Percentiles rank a stretch among this genome's conserved stretches.
Evolutionary conservation across 2,888 invertebrate genomes (phyloP).

Genomic region (Apomyelois bistriatella): DNA sequence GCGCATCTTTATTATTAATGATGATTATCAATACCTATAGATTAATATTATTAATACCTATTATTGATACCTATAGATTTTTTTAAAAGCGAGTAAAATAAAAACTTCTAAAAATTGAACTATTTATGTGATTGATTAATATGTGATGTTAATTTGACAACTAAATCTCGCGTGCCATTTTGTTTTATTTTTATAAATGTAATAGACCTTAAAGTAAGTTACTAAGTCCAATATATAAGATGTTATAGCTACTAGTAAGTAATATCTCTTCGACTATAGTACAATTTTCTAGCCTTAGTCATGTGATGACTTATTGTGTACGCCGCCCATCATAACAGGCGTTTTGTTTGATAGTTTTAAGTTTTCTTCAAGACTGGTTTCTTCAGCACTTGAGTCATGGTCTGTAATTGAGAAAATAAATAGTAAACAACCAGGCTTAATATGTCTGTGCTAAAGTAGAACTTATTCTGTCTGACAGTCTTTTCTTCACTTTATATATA

Average conservation of each 20-base stretch:
- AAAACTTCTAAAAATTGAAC: no score
- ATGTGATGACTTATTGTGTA: constrained; percentile 37
- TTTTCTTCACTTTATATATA: no score
- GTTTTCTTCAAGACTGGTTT: constrained; percentile 53
- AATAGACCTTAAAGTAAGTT: no score
- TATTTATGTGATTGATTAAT: constrained; percentile 12
- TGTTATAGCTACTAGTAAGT: constrained; percentile 39
- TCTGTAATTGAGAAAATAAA: constrained; percentile 23
- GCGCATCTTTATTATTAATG: no score
- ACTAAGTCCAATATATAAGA: constrained; percentile 42
- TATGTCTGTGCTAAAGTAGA: no score
- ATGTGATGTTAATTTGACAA: constrained; percentile 25
- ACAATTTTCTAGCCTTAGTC: constrained; percentile 71
- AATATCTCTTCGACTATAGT: constrained; percentile 54
- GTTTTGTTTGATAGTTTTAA: constrained; percentile 39
- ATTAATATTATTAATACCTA: no score
- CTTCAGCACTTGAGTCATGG: constrained; percentile 37
- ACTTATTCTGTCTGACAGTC: no score
- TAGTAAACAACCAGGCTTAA: no score
- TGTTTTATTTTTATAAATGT: constrained; percentile 24
- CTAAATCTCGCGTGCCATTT: constrained; percentile 56
- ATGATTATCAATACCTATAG: no score
- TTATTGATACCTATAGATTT: no score
- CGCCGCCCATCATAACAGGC: constrained; percentile 16
- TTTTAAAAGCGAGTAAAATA: no score